These are phyloP conservation scores for Poeciliopsis gracilis DNA, from an alignment of 2,797 vertebrate species.

Conservation along the genomic window DNA sequence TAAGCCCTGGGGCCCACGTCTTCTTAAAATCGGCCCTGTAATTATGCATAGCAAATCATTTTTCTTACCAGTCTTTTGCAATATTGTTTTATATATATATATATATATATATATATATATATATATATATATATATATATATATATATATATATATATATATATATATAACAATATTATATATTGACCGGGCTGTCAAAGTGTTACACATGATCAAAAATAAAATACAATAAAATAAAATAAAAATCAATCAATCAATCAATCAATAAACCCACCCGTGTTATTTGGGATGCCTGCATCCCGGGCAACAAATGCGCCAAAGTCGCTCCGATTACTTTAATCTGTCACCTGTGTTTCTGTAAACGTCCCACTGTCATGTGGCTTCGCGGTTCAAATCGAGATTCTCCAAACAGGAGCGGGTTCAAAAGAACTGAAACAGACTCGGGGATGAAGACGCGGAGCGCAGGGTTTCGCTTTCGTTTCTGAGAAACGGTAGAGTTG, in stretches of 20 bases:
- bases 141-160: too few species aligned
- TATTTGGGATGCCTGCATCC: background rate
- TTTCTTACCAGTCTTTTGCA: background rate
- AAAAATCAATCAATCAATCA: too few species aligned
- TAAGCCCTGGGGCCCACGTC: too few species aligned
- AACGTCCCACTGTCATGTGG: conserved; percentile 47
- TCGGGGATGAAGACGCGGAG: background rate
- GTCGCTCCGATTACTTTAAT: conserved; percentile 14
- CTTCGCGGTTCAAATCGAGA: conserved; percentile 17
- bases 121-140: too few species aligned
- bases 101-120: too few species aligned
- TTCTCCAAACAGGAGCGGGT: conserved; percentile 6
- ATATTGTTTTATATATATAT: too few species aligned
- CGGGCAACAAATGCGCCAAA: background rate
- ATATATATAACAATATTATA: too few species aligned
- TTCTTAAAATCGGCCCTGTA: background rate
- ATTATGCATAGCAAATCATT: background rate
- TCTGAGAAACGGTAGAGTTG: background rate
- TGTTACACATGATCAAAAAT: background rate
- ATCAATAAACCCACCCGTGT: background rate
- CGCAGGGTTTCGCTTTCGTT: conserved; percentile 59
- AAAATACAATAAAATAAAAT: too few species aligned
- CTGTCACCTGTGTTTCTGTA: conserved; percentile 47
- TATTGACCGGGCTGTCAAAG: too few species aligned
- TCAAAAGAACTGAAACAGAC: conserved; percentile 14